phyloP scores from a whole-genome alignment of 2,113 vertebrate species.

The Platysteira castanea region DNA sequence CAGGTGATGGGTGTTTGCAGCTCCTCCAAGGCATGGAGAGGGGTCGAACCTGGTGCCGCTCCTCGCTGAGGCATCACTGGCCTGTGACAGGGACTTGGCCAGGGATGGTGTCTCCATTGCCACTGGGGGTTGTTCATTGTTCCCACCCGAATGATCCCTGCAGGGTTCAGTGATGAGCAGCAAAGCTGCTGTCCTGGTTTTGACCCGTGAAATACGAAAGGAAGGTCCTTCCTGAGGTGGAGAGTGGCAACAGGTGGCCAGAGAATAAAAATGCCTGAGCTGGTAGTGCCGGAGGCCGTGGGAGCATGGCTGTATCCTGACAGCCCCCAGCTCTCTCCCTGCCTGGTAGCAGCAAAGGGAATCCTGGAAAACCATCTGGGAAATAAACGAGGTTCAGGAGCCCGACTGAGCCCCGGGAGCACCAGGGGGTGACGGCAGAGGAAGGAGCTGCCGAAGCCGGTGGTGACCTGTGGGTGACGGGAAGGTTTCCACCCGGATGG shows the following conservation, averaged over 20 bases:
- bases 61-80: background rate
- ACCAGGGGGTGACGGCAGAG: background rate
- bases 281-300: background rate
- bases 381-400: background rate
- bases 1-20: background rate
- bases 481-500: background rate
- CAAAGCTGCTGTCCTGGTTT: background rate
- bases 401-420: background rate
- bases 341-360: background rate
- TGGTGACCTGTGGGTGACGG: background rate
- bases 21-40: background rate
- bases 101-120: fast-evolving
- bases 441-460: background rate
- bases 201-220: background rate
- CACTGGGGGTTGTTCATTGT: background rate
- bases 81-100: fast-evolving
- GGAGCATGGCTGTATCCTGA: background rate
- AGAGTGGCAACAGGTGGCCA: background rate
- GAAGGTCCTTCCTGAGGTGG: background rate
- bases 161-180: background rate
- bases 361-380: background rate
- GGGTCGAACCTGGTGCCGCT: background rate
- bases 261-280: background rate
- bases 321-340: background rate
- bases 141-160: fast-evolving